A percentile compares a stretch with the other conserved stretches of the same genome.
Evolutionary conservation across 2,113 vertebrate genomes (phyloP).

Genomic region (Ceyx margarethae): DNA sequence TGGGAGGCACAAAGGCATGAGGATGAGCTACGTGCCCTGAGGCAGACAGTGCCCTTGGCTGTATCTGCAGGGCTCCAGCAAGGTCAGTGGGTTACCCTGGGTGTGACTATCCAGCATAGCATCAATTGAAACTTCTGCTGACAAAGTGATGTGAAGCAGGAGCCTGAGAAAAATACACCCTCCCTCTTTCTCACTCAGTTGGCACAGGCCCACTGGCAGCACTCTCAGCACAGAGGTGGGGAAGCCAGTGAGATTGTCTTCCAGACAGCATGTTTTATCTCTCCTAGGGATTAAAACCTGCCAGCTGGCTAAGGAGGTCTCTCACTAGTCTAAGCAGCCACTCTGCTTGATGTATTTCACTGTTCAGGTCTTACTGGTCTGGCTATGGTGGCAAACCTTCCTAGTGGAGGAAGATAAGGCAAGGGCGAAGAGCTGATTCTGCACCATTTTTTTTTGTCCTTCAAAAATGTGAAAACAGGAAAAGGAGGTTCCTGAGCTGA

Average conservation of each 20-base stretch:
- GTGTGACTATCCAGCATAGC: background rate
- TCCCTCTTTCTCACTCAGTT: background rate
- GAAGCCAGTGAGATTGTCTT: background rate
- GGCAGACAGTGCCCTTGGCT: background rate
- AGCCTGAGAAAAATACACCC: background rate
- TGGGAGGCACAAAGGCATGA: background rate
- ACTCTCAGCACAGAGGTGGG: background rate
- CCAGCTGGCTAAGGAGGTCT: background rate
- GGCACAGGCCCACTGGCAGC: background rate
- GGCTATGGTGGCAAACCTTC: background rate
- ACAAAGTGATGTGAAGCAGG: background rate
- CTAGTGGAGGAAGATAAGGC: background rate
- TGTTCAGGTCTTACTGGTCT: background rate
- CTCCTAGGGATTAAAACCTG: background rate
- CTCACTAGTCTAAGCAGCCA: background rate
- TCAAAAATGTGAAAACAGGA: slow-evolving; percentile 23
- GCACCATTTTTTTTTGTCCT: background rate
- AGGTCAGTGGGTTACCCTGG: background rate
- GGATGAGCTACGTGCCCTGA: accelerated
- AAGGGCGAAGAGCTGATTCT: background rate
- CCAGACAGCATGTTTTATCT: background rate
- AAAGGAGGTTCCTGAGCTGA: slow-evolving; percentile 13
- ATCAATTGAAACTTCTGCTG: background rate
- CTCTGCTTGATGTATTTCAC: background rate
- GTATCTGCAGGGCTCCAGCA: background rate